Conservation (phyloP, 2,797 vertebrate genomes). For the Lepilemur septentrionalis region DNA sequence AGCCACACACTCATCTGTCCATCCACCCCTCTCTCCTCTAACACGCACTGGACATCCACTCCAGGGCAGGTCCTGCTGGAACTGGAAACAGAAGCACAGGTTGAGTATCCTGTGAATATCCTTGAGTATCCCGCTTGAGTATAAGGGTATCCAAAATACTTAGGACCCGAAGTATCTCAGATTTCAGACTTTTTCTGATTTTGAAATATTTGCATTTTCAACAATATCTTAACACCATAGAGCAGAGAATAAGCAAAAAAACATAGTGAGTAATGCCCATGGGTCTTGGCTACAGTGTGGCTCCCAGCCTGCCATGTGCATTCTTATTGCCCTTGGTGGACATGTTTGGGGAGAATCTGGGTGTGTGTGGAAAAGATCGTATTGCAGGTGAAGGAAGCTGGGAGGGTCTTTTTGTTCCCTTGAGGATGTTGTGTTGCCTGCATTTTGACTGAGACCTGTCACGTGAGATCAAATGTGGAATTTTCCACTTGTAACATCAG, state of each 20-base stretch:
- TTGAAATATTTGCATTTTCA: neutral
- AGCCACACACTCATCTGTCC: neutral
- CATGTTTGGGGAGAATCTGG: neutral
- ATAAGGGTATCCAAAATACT: neutral
- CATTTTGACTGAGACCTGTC: neutral
- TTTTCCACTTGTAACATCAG: neutral
- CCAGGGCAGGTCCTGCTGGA: neutral
- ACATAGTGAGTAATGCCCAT: neutral
- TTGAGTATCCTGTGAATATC: neutral
- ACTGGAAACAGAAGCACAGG: neutral
- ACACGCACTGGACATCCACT: neutral
- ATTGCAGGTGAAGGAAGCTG: too few species aligned
- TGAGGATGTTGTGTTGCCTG: neutral
- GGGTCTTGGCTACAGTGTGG: neutral
- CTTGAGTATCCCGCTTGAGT: too few species aligned
- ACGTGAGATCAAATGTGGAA: neutral
- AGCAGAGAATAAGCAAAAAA: neutral
- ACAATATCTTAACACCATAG: neutral
- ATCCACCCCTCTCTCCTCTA: neutral
- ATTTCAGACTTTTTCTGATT: neutral
- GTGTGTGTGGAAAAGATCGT: neutral
- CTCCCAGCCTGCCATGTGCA: neutral
- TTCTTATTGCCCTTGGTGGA: neutral
- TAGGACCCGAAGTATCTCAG: neutral
- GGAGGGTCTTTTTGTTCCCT: neutral